These are phyloP conservation scores for Synanthedon andrenaeformis DNA, from an alignment of 2,888 invertebrate species.

Conservation along the genomic window DNA sequence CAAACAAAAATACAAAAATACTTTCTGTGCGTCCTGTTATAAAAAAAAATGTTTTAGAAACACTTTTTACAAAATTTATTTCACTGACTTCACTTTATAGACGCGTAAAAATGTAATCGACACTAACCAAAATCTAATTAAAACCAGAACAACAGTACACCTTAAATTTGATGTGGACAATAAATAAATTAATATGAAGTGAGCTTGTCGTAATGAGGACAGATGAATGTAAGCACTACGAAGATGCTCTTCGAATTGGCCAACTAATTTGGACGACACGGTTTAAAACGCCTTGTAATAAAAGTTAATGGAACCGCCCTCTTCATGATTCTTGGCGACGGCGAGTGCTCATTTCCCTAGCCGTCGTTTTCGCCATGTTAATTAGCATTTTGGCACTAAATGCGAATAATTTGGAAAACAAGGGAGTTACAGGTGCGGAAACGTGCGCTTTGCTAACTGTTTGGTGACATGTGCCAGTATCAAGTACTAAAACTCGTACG, in stretches of 20 bases:
- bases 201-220: conserved; percentile 42
- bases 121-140: not conserved
- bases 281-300: conserved; percentile 65
- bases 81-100: too few species aligned
- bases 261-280: conserved; percentile 65
- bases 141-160: not conserved
- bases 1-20: too few species aligned
- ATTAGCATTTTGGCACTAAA: conserved; percentile 67
- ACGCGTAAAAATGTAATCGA: too few species aligned
- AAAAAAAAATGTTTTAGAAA: too few species aligned
- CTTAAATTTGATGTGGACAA: conserved; percentile 17
- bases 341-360: conserved; percentile 51
- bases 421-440: conserved; percentile 14
- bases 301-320: conserved; percentile 63
- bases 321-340: conserved; percentile 61
- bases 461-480: conserved; percentile 3
- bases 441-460: conserved; percentile 7
- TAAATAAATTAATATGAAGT: conserved; percentile 41
- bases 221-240: conserved; percentile 23
- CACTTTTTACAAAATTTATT: too few species aligned
- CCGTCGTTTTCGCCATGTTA: conserved; percentile 51
- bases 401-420: conserved; percentile 50
- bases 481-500: not conserved
- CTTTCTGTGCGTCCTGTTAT: too few species aligned
- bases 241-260: conserved; percentile 55